Conservation (phyloP, 2,888 invertebrate species). For the Heteromurus nitidus region DNA sequence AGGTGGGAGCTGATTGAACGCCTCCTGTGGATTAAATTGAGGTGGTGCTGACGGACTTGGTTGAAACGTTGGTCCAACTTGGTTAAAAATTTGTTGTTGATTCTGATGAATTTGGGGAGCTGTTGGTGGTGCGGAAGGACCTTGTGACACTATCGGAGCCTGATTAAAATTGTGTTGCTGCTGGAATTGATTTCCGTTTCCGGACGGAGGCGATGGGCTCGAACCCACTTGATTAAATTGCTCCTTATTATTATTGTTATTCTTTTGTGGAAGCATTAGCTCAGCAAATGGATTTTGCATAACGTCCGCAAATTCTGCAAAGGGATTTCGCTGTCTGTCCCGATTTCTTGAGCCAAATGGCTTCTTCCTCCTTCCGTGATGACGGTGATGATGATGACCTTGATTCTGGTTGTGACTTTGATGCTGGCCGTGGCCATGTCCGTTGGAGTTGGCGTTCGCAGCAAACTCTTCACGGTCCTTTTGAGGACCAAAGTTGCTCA, state of each 20-base stretch:
- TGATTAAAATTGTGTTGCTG: constrained; percentile 3
- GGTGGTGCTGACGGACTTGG: background rate
- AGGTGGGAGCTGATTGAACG: background rate
- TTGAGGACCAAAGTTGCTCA: constrained; percentile 45
- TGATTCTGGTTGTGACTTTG: no score
- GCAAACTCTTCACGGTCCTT: constrained; percentile 30
- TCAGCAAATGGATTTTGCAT: constrained; percentile 40
- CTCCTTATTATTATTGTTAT: background rate
- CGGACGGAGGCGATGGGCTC: background rate
- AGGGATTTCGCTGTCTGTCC: constrained; percentile 19
- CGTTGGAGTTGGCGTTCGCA: background rate
- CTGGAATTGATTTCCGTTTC: background rate
- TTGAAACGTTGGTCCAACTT: background rate
- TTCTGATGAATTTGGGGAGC: background rate
- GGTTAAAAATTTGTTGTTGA: background rate
- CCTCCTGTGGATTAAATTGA: background rate
- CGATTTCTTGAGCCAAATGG: constrained; percentile 33
- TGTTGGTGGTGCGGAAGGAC: background rate
- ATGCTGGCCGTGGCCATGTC: background rate
- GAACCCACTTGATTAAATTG: background rate
- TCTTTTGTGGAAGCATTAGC: constrained; percentile 1
- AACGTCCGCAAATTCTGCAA: constrained; percentile 34
- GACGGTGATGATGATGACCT: background rate
- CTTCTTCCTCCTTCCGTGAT: background rate
- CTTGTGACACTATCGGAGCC: background rate